Evolutionary conservation across 35 echinoderm and acorn worm genomes (phyloP).

Genomic region (Ophioderma brevispina): DNA sequence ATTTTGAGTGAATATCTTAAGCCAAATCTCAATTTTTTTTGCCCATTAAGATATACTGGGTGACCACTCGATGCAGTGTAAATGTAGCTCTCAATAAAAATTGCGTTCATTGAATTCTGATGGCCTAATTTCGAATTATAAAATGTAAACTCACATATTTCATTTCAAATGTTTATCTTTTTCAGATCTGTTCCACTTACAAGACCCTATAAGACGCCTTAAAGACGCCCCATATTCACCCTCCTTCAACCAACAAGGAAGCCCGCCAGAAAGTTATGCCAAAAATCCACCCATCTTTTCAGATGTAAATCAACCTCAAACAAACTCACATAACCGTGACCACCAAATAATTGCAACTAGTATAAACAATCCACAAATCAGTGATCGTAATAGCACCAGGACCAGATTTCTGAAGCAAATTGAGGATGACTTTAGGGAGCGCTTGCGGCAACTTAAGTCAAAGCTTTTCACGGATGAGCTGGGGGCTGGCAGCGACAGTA

Average conservation of each 20-base stretch:
- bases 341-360: neutral
- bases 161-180: too few species aligned
- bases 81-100: too few species aligned
- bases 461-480: slow-evolving; percentile 37
- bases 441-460: neutral
- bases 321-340: neutral
- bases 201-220: neutral
- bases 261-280: neutral
- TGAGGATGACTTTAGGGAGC: neutral
- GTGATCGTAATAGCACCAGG: neutral
- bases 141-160: too few species aligned
- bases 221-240: neutral
- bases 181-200: too few species aligned
- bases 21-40: too few species aligned
- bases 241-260: neutral
- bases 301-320: neutral
- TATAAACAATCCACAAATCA: neutral
- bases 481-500: slow-evolving; percentile 41
- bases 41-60: too few species aligned
- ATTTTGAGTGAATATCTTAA: too few species aligned
- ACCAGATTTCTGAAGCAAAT: neutral
- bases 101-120: too few species aligned
- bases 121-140: too few species aligned
- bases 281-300: too few species aligned
- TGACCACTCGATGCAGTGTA: too few species aligned